Evolutionary conservation across 2,113 vertebrate genomes (phyloP), one percentile per base, ranked within the genome.

Genomic region (Dascyllus trimaculatus): DNA sequence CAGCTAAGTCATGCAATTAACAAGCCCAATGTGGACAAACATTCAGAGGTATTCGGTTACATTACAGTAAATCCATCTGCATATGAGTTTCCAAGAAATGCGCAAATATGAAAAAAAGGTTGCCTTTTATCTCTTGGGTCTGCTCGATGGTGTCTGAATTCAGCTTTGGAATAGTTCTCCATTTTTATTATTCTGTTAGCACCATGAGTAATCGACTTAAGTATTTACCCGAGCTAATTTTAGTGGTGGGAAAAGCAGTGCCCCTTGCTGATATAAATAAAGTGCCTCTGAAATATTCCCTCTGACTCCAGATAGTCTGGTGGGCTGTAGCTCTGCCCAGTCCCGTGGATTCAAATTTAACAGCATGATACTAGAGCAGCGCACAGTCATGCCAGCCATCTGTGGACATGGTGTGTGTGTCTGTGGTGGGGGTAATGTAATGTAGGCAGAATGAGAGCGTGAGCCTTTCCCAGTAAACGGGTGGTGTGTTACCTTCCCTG

Each of bases 271-370:
- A 96, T 97, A 97, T 96, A 97, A 99, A 98, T 98, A 97, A 97
- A 96, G 94, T 93, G 90, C 92, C 95, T 95, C 95, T 89, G 94
- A 97, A 98, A 97, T 98, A 97, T 96, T 96, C 95, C 90, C 89
- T 91, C 94, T 93, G 97, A 97, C 97, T 99, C 97, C 97, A 96
- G 95, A 96, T 96, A 96, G 97, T 99, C 97, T 98, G 95, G 92
- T 93, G 93, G 92, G 91, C 93, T 92, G 92, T 93, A 95, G 87
- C 93, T 93, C 96, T 94, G 94, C 90, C 91, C 94, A 93, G 95
- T 93, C 93, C 94, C 90, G 68, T 91, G 93, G 93, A 93, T 95
- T 97, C 96, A 96, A 94, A 96, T 97, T 96, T 97, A 97, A 97
- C 96, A 93, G 94, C 94, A 89, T 97, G 96, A 97, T 96, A 97